Evolutionary conservation across 2,797 vertebrate species (phyloP), one percentile per base, ranked within the genome.

Genomic region (Acrossocheilus fasciatus): DNA sequence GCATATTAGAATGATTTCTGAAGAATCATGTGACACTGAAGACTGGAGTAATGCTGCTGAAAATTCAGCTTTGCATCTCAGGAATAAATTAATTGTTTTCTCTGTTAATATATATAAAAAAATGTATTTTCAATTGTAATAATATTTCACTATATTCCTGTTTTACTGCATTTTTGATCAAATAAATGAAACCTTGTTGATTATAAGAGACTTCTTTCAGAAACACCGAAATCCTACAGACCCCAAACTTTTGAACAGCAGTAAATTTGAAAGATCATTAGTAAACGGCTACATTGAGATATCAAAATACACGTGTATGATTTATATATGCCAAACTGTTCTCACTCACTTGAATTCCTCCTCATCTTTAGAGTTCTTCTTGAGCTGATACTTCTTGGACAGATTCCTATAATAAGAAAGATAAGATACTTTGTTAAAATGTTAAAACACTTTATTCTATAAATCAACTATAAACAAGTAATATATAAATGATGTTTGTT

Each of bases 341-440:
- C 30, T 39, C 30, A 93, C 96, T 62, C 92, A 99, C 98, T 96
- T 98, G 93, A 96, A 96, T 62, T 99, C 98, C 17, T 99, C 98
- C 45, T 99, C 98, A 81, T 98, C 97, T 94, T 95, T 96, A 82
- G 97, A 97, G 94, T 97, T 98, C 93, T 97, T 98, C 92, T 99
- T 99, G 4, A 97, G 97, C 68, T 98, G 98, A 87, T 97, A 99
- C 92, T 99, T 99, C 95, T 99, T 99, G 0, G 98, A 97, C 87
- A 99, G 96, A 87, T 96, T 99, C 95, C 98, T 99, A 82, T 30
- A 41, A 45, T 12, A 73, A n/a, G 26, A 73, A 26, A 74, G 12
- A 34, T 64, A 39, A 68, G 26, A 69, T n/a, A 80, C 43, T 45
- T 14, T 18, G 26, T 11, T 78, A 7, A 20, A 14, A 75, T 26